Conservation (phyloP, 2,888 invertebrate genomes). For the Torymus aiolomorphi region DNA sequence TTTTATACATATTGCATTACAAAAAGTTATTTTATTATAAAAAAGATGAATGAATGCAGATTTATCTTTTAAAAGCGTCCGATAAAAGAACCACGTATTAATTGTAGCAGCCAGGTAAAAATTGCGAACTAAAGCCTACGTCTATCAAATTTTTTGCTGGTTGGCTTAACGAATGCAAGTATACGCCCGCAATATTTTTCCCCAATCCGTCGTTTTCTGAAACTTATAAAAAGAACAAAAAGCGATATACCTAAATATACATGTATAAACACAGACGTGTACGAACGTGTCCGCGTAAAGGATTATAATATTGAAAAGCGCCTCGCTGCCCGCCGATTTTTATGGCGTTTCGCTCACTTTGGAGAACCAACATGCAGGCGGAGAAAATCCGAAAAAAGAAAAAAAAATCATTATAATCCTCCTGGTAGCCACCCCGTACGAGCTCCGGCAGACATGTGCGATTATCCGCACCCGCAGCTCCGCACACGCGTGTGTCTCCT, state of each 20-base stretch:
- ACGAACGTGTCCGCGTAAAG: constrained; percentile 20
- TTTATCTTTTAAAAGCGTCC: too few species aligned
- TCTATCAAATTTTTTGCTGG: constrained; percentile 12
- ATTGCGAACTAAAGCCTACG: not conserved
- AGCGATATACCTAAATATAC: too few species aligned
- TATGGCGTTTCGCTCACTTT: constrained; percentile 45
- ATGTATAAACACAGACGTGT: not conserved
- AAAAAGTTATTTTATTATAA: too few species aligned
- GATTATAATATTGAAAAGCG: constrained; percentile 57
- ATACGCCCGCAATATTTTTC: constrained; percentile 45
- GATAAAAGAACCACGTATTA: not conserved
- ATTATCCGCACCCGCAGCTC: constrained; percentile 2
- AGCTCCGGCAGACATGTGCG: not conserved
- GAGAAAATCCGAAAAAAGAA: not conserved
- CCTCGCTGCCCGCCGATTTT: constrained; percentile 45
- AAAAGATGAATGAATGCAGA: too few species aligned
- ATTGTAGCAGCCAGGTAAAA: constrained; percentile 31
- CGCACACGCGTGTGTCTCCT: constrained; percentile 16
- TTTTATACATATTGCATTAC: too few species aligned
- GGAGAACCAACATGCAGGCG: constrained; percentile 2
- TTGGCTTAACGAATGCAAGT: constrained; percentile 43
- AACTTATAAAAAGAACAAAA: constrained; percentile 48
- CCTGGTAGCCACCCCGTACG: not conserved
- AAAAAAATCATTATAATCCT: constrained; percentile 53
- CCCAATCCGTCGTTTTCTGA: constrained; percentile 47